phyloP scores from a whole-genome alignment of 2,113 vertebrate species.

The Ailurus styani region DNA sequence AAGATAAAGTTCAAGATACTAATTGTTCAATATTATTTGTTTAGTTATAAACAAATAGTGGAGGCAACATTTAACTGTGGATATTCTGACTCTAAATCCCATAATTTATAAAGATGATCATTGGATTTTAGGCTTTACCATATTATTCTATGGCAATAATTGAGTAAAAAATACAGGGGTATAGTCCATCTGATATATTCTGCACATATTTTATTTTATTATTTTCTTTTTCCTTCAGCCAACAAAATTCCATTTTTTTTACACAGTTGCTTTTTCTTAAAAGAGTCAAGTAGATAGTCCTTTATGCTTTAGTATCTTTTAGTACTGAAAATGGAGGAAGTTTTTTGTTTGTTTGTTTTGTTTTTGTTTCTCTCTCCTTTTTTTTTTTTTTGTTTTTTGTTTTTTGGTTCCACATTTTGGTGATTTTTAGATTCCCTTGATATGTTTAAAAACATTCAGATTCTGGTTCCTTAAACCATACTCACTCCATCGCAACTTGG shows the following conservation, averaged over 20 bases:
- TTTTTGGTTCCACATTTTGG: not conserved
- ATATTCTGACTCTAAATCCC: not conserved
- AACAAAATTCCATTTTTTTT: not conserved
- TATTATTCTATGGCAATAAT: not conserved
- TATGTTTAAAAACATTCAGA: not conserved
- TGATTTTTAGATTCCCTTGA: not conserved
- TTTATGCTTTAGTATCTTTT: not conserved
- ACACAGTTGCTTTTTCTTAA: not conserved
- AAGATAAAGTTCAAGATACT: not conserved
- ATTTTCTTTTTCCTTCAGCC: not conserved
- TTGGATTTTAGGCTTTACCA: not conserved
- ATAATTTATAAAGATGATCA: not conserved
- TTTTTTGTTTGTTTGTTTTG: not conserved
- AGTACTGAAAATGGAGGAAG: not conserved
- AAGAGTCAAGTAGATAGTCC: not conserved
- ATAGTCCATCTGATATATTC: not conserved
- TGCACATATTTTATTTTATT: not conserved
- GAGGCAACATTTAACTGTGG: not conserved
- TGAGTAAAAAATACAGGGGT: not conserved
- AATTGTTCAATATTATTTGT: not conserved
- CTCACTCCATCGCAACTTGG: not conserved
- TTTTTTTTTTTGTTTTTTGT: not conserved
- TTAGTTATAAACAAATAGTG: not conserved
- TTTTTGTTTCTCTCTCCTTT: no score
- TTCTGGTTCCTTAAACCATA: not conserved